phyloP scores from a whole-genome alignment of 1,140 invertebrate species.

The Reticulitermes speratus region DNA sequence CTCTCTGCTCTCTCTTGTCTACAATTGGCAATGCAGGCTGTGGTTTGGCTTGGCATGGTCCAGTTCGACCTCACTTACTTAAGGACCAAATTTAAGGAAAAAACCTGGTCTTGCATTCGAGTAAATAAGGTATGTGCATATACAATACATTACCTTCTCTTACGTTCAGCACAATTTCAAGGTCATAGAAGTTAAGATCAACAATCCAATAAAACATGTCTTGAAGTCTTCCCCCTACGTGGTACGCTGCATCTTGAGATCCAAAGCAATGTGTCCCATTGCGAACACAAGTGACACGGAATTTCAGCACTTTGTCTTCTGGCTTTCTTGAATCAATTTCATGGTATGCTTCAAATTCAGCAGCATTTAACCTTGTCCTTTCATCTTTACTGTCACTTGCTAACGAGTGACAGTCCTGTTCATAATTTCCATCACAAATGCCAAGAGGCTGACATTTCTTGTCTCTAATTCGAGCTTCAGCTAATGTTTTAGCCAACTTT shows the following conservation, averaged over 20 bases:
- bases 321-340: slow-evolving; percentile 5
- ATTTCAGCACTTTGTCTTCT: slow-evolving; percentile 46
- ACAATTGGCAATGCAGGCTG: too few relatives aligned
- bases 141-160: slow-evolving; percentile 39
- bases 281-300: slow-evolving; percentile 58
- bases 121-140: too few relatives aligned
- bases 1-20: too few relatives aligned
- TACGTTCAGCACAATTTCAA: slow-evolving; percentile 57
- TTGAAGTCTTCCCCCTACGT: slow-evolving; percentile 56
- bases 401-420: neutral
- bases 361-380: slow-evolving; percentile 5
- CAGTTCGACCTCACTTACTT: too few relatives aligned
- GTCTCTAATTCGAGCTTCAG: neutral
- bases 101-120: too few relatives aligned
- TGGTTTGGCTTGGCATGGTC: too few relatives aligned
- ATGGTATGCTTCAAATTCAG: neutral
- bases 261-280: slow-evolving; percentile 55
- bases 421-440: neutral
- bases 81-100: too few relatives aligned
- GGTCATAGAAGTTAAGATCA: slow-evolving; percentile 54
- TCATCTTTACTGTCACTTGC: neutral
- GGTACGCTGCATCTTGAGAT: slow-evolving; percentile 53
- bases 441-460: neutral
- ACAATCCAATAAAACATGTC: slow-evolving; percentile 59
- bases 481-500: slow-evolving; percentile 10